Base-by-base conservation (phyloP, 2,797 vertebrate species). In the Liparis tanakae region DNA sequence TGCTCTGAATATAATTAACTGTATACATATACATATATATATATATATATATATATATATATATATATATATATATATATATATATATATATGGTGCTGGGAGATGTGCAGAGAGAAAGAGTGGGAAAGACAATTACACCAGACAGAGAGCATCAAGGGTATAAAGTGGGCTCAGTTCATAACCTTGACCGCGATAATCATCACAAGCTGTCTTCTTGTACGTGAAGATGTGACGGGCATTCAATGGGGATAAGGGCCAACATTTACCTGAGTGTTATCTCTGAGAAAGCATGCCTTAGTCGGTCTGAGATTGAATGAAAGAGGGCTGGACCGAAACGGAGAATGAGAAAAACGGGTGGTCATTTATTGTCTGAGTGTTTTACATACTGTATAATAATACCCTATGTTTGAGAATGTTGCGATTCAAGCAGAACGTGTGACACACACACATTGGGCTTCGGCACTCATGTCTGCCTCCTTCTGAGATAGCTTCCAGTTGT, bases 191-290 rank as follows among this genome's bases (percentile, higher is more conserved):
- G 2, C 6, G 63, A 74, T 69, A 78, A 56, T 81, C 86, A 88
- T 81, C 75, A 63, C 20, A n/a, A 51, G 36, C 77, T 59, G 70
- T 71, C 76, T 67, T 71, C 76, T 67, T 76, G 62, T 62, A 60
- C 7, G 22, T 72, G 71, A 77, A 59, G 73, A 80, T 86, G 84
- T 85, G 85, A 90, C 68, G 88, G 88, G 48, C 83, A 81, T 87
- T 89, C 71, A 88, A 83, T 81, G 67, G 50, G 75, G 72, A 68
- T 17, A 41, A 22, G 20, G 55, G 33, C 56, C 72, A 85, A 70
- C 67, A 83, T 90, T 91, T 86, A 87, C 79, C 82, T 82, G 77
- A 25, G 76, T 71, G 75, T 86, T 91, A 91, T 91, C 88, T 89
- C 77, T 88, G 51, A 87, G 82, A 84, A 69, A 61, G 81, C 90